These are phyloP conservation scores for Corythornis cristatus DNA, from an alignment of 2,113 vertebrate species.

Conservation along the genomic window DNA sequence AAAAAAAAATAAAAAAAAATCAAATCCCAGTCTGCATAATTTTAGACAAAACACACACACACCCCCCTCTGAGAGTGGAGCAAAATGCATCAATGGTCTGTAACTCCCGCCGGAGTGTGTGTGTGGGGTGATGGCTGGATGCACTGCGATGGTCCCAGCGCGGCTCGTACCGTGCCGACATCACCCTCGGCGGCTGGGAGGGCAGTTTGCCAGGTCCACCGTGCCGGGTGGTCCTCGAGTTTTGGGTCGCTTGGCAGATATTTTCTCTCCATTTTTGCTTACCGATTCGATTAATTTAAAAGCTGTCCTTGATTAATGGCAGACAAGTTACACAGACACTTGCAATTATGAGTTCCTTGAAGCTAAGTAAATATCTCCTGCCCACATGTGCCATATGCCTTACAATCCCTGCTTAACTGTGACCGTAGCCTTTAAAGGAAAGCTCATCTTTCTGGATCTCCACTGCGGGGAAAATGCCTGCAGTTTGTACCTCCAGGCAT, in stretches of 20 bases:
- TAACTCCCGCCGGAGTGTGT: background rate
- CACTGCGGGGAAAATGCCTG: background rate
- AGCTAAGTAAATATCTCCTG: background rate
- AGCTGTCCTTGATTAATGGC: background rate
- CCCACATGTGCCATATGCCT: background rate
- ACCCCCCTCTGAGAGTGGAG: background rate
- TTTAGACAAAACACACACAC: background rate
- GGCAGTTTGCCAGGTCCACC: too few species aligned
- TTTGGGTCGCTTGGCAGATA: background rate
- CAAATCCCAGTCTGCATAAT: background rate
- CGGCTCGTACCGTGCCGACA: fast-evolving
- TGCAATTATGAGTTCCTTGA: background rate
- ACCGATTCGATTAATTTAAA: background rate
- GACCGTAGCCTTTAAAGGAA: background rate
- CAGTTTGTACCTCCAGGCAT: constrained; percentile 28
- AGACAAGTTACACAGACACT: background rate
- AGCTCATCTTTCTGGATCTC: background rate
- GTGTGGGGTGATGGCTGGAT: background rate
- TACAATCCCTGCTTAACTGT: background rate
- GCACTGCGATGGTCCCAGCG: background rate
- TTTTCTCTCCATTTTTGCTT: constrained; percentile 5
- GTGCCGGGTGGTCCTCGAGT: background rate
- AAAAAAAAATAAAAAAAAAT: background rate
- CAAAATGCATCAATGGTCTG: background rate
- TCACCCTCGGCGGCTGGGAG: background rate